These are phyloP conservation scores for Pelodytes ibericus DNA, from an alignment of 2,797 vertebrate genomes.

Conservation along the genomic window DNA sequence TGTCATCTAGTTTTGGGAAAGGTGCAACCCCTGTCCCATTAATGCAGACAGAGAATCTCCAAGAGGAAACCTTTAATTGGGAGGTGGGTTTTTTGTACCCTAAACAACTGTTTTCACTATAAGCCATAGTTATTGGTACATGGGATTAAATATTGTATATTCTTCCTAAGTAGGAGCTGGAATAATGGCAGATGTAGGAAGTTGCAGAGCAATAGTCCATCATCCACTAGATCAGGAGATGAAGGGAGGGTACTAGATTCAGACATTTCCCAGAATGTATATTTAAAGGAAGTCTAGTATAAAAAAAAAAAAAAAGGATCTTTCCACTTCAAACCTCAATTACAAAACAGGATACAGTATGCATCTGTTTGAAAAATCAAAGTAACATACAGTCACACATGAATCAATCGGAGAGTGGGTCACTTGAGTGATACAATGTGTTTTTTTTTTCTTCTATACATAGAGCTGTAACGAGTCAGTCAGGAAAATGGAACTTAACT, in stretches of 20 bases:
- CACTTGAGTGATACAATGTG: no score
- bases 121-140: no score
- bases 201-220: not conserved
- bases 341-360: slow-evolving; percentile 5
- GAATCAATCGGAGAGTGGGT: not conserved
- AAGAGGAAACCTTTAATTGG: no score
- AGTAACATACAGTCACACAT: not conserved
- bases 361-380: slow-evolving; percentile 7
- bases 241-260: not conserved
- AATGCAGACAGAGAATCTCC: no score
- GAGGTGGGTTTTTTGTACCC: no score
- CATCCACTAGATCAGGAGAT: not conserved
- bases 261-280: slow-evolving; percentile 3
- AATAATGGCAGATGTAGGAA: not conserved
- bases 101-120: no score
- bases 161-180: not conserved
- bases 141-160: no score
- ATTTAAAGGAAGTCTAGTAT: not conserved
- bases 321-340: not conserved
- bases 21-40: no score
- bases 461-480: no score
- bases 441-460: no score
- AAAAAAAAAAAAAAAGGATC: slow-evolving; percentile 1
- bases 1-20: no score
- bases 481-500: no score